Evolutionary conservation across 2,797 vertebrate genomes (phyloP).

Genomic region (Phrynocephalus forsythii): DNA sequence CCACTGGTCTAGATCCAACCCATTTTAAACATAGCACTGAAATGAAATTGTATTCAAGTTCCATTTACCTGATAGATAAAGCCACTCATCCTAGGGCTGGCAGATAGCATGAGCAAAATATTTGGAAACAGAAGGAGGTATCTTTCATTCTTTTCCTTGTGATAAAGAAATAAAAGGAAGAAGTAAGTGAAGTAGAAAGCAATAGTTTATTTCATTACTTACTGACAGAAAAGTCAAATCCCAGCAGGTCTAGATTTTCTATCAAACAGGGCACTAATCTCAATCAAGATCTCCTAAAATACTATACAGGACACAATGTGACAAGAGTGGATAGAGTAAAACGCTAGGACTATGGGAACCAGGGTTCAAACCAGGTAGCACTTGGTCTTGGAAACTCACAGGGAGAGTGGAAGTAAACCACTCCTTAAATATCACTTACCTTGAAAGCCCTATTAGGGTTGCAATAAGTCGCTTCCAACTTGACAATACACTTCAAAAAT

Average conservation of each 20-base stretch:
- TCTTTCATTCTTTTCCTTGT: slow-evolving; percentile 96
- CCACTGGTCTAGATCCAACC: neutral
- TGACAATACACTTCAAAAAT: neutral
- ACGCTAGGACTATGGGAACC: too few species aligned
- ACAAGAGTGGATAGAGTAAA: neutral
- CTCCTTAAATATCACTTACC: too few species aligned
- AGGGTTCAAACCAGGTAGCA: too few species aligned
- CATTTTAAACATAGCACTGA: neutral
- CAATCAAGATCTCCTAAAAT: neutral
- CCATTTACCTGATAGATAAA: slow-evolving; percentile 95
- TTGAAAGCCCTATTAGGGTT: too few species aligned
- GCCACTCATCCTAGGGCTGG: slow-evolving; percentile 97
- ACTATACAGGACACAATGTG: neutral
- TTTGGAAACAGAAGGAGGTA: slow-evolving; percentile 97
- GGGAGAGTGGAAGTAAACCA: too few species aligned
- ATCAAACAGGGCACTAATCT: neutral
- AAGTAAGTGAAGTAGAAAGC: neutral
- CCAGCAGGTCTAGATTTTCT: neutral
- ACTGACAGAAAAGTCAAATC: neutral
- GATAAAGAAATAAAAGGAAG: slow-evolving; percentile 53
- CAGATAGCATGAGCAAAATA: slow-evolving; percentile 94
- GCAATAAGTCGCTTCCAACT: too few species aligned
- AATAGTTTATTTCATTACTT: neutral
- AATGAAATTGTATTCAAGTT: slow-evolving; percentile 12
- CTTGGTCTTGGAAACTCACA: too few species aligned